Evolutionary conservation across 1,140 invertebrate species (phyloP).

Genomic region (Schlechtendalia chinensis): DNA sequence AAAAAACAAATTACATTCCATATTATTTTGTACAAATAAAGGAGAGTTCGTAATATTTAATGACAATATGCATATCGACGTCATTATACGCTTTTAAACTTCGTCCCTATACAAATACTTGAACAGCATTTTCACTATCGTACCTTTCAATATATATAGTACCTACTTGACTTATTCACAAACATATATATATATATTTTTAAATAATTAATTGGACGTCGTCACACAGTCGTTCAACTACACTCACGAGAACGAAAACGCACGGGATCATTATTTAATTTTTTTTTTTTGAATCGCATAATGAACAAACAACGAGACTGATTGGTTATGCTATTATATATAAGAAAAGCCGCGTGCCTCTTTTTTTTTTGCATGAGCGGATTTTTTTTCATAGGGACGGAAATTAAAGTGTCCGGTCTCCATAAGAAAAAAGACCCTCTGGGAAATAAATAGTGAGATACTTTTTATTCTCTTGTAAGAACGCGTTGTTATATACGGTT

Average conservation of each 20-base stretch:
- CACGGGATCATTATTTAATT: constrained; percentile 42
- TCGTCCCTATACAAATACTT: constrained; percentile 14
- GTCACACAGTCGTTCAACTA: constrained; percentile 25
- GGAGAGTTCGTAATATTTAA: not conserved
- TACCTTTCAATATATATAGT: constrained; percentile 29
- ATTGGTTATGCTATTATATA: constrained; percentile 33
- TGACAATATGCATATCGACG: not conserved
- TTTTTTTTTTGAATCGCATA: constrained; percentile 14
- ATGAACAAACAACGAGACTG: constrained; percentile 39
- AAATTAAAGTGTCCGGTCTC: constrained; percentile 47
- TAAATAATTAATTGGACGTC: constrained; percentile 45
- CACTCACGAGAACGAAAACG: constrained; percentile 18
- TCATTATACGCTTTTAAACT: constrained; percentile 18
- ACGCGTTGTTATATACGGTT: constrained; percentile 25
- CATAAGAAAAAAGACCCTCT: constrained; percentile 39
- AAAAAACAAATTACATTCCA: not conserved
- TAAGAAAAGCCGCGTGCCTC: constrained; percentile 36
- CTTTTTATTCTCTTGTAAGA: constrained; percentile 12
- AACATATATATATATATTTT: not conserved
- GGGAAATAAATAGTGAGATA: constrained; percentile 17
- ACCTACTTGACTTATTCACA: constrained; percentile 18
- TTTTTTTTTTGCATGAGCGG: constrained; percentile 23
- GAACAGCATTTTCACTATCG: constrained; percentile 16
- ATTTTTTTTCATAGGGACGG: constrained; percentile 21
- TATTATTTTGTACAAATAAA: not conserved